Evolutionary conservation across 2,797 vertebrate genomes (phyloP), one percentile per base, ranked within the genome.

Genomic region (Leucoraja ocellata): DNA sequence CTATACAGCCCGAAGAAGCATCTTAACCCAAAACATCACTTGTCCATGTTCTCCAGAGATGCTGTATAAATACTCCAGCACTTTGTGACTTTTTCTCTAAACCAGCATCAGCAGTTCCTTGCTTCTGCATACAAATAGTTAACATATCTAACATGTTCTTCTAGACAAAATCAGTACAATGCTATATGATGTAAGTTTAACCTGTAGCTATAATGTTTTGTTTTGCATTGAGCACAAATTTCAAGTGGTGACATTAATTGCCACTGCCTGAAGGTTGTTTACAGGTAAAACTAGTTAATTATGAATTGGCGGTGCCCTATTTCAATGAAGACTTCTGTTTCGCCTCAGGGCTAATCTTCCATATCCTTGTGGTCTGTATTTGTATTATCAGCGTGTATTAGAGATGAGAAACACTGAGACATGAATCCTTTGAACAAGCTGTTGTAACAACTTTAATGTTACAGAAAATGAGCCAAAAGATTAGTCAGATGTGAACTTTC

Each of bases 401-500:
- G 71, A 76, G 71, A 92, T 46, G 71, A 74, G 71, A 54, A 58
- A 76, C 23, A 54, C 5, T 32, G 63, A 39, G 65, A 92, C 74
- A 46, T 91, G 54, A 74, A 9, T 21, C 18, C 32, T 76, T 46
- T 92, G 71, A 92, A 76, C 73, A 76, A 58, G 39, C 23, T 58
- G 68, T 92, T 92, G 90, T 28, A 73, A 54, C 46, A 76, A 14
- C 39, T 92, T 92, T 28, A 92, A 92, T 92, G 36, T 92, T 13
- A 16, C 71, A 54, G 68, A 54, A 21, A 4, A 54, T 74, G 73
- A 76, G 39, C 84, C 39, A 76, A 76, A 54, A 8, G 71, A 92
- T 76, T 76, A 73, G 46, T 74, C 71, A 92, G 90, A 76, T 28
- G 2, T 74, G 68, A 74, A 74, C 68, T 91, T 91, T 54, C 36